Percentiles rank a stretch among this genome's conserved stretches.
These are phyloP conservation scores for Ormia ochracea DNA, from an alignment of 2,888 invertebrate genomes.

Conservation along the genomic window DNA sequence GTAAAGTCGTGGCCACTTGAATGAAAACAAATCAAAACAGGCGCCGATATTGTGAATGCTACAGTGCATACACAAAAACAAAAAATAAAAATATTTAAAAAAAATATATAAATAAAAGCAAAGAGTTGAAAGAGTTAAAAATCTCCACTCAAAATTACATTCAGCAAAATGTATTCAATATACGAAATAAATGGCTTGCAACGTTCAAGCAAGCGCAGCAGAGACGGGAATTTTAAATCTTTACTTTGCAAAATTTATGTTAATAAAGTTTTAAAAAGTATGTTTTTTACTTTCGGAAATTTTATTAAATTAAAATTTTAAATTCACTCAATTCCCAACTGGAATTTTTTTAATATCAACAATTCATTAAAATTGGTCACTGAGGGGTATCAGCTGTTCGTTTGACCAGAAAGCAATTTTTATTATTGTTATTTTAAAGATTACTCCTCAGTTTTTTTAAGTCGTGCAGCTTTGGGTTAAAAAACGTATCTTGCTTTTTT, in stretches of 20 bases:
- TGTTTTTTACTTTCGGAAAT: no score
- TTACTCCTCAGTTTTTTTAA: no score
- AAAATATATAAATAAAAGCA: not conserved
- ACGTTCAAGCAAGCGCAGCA: not conserved
- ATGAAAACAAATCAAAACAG: constrained; percentile 13
- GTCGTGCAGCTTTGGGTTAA: no score
- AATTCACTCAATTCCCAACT: no score
- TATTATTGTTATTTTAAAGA: no score
- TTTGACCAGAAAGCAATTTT: no score
- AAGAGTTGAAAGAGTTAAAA: constrained; percentile 9
- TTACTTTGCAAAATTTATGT: not conserved
- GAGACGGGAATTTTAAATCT: not conserved
- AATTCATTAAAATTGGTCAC: no score
- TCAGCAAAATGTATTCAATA: constrained; percentile 13
- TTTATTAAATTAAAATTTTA: no score
- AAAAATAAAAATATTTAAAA: not conserved
- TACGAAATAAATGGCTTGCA: not conserved
- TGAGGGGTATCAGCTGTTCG: no score
- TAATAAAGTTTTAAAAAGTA: no score
- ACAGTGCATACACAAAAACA: not conserved
- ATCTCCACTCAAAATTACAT: constrained; percentile 29
- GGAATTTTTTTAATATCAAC: no score
- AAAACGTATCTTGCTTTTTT: no score
- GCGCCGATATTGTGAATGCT: constrained; percentile 6
- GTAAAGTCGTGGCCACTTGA: constrained; percentile 34